Conservation (phyloP, 2,797 vertebrate species). For the Florisuga fusca region DNA sequence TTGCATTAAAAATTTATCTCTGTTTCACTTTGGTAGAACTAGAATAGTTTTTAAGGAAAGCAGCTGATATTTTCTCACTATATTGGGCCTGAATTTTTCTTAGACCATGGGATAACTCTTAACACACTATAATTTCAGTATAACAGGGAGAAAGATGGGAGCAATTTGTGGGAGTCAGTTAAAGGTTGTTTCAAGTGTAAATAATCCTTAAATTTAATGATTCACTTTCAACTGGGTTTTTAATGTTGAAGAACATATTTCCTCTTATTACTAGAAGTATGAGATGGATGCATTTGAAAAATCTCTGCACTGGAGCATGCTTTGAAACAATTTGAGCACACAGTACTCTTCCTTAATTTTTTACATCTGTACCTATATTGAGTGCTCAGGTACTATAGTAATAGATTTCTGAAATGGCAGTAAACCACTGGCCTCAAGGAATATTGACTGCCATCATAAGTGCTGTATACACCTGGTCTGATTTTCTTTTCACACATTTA, state of each 20-base stretch:
- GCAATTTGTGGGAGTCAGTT: neutral
- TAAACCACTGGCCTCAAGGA: neutral
- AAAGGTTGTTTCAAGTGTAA: neutral
- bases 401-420: neutral
- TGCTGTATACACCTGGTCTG: neutral
- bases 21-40: neutral
- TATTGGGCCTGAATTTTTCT: neutral
- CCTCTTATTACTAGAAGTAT: neutral
- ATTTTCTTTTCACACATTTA: neutral
- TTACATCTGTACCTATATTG: neutral
- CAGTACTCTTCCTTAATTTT: neutral
- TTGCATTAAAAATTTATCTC: neutral
- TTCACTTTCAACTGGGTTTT: neutral
- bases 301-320: neutral
- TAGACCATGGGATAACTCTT: neutral
- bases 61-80: neutral
- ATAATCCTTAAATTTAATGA: neutral
- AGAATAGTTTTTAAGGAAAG: slow-evolving; percentile 8
- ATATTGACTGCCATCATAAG: neutral
- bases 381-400: neutral
- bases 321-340: neutral
- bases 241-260: neutral
- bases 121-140: neutral
- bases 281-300: neutral
- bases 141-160: neutral